Evolutionary conservation across 1,140 invertebrate genomes (phyloP).

Genomic region (Pseudomyrmex pallidus): DNA sequence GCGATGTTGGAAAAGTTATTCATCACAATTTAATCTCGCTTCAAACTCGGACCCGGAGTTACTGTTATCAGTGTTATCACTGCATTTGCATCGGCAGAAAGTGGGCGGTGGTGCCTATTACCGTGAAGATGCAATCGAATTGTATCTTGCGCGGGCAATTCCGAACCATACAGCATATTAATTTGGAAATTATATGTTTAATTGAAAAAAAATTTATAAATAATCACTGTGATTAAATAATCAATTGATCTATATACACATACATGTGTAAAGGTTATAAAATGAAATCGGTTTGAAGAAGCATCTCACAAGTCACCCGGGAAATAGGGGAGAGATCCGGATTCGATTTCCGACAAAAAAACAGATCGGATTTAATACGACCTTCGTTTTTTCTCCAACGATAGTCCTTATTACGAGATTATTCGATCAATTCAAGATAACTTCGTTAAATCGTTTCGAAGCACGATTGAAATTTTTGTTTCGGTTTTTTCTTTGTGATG

Average conservation of each 20-base stretch:
- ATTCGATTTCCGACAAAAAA: constrained; percentile 32
- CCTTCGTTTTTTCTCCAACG: constrained; percentile 12
- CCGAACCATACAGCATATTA: no score
- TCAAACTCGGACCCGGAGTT: background rate
- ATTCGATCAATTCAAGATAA: constrained; percentile 30
- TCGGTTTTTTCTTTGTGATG: background rate
- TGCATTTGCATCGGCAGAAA: constrained; percentile 4
- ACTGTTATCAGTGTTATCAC: background rate
- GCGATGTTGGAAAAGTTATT: constrained; percentile 11
- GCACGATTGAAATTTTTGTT: background rate
- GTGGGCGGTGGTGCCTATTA: background rate
- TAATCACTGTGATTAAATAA: no score
- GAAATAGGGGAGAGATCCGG: constrained; percentile 2
- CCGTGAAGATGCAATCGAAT: background rate
- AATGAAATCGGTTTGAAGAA: constrained; percentile 5
- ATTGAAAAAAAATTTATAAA: no score
- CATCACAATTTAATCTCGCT: background rate
- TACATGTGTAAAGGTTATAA: background rate
- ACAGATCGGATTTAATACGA: constrained; percentile 29
- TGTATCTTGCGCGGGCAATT: background rate
- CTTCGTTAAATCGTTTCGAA: background rate
- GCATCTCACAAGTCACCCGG: background rate
- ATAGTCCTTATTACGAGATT: constrained; percentile 12
- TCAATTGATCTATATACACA: background rate
- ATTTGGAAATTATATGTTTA: no score